Evolutionary conservation across 2,797 vertebrate genomes (phyloP).

Genomic region (Sparidentex hasta): DNA sequence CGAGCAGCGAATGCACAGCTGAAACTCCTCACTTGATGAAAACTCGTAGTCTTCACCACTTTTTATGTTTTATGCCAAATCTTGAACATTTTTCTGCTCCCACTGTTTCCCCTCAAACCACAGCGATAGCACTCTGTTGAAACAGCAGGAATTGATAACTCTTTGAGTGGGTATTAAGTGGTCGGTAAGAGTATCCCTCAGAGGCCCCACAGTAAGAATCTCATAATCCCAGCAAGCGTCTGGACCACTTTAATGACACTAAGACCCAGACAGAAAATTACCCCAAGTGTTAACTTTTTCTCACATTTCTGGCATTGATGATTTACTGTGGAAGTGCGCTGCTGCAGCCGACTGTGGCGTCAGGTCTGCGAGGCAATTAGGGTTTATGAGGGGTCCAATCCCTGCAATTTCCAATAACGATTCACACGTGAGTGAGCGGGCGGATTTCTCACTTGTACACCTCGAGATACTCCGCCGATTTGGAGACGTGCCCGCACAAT

Average conservation of each 20-base stretch:
- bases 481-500: constrained; percentile 22
- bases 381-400: constrained; percentile 81
- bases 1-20: constrained; percentile 13
- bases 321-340: constrained; percentile 78
- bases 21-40: constrained; percentile 31
- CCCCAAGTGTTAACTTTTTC: constrained; percentile 82
- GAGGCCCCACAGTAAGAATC: constrained; percentile 71
- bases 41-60: constrained; percentile 49
- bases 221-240: constrained; percentile 82
- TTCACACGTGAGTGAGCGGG: constrained; percentile 68
- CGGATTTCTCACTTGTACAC: constrained; percentile 35
- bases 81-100: constrained; percentile 15
- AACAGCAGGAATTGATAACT: constrained; percentile 78
- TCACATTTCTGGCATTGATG: constrained; percentile 83
- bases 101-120: constrained; percentile 38
- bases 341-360: constrained; percentile 75
- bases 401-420: constrained; percentile 78
- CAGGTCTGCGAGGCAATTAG: constrained; percentile 84
- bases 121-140: constrained; percentile 59
- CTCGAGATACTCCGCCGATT: constrained; percentile 27
- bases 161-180: constrained; percentile 76
- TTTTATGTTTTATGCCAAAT: constrained; percentile 26
- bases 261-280: constrained; percentile 84
- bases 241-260: constrained; percentile 81
- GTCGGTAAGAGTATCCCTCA: constrained; percentile 73